Evolutionary conservation across 2,113 vertebrate genomes (phyloP).

Genomic region (Phaethon lepturus): DNA sequence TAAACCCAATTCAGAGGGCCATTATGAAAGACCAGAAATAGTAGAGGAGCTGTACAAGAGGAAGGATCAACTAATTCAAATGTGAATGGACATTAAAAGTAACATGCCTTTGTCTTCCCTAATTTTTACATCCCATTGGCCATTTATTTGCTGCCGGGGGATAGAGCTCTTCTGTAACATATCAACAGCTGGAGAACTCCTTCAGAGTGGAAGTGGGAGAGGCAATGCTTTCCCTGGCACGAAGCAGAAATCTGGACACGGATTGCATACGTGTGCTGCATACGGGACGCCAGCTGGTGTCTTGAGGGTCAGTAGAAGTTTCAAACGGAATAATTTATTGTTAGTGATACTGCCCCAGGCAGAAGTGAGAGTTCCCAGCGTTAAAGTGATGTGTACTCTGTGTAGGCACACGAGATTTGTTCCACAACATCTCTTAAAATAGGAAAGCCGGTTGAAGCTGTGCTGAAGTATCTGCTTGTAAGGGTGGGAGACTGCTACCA

Average conservation of each 20-base stretch:
- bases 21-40: fast-evolving
- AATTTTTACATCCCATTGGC: background rate
- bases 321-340: background rate
- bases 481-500: background rate
- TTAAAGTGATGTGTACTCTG: background rate
- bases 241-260: background rate
- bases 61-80: background rate
- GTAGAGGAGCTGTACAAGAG: background rate
- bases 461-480: background rate
- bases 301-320: background rate
- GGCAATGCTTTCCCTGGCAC: background rate
- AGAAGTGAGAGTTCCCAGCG: background rate
- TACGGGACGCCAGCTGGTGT: background rate
- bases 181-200: background rate
- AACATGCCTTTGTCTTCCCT: background rate
- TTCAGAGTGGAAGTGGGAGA: background rate
- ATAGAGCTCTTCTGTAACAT: background rate
- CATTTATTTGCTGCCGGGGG: background rate
- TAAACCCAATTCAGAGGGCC: background rate
- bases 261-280: background rate
- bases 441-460: background rate
- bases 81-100: background rate
- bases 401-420: background rate
- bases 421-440: background rate
- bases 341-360: background rate